These are phyloP conservation scores for Rhinolophus ferrumequinum DNA, from an alignment of 2,113 vertebrate species.

Conservation along the genomic window DNA sequence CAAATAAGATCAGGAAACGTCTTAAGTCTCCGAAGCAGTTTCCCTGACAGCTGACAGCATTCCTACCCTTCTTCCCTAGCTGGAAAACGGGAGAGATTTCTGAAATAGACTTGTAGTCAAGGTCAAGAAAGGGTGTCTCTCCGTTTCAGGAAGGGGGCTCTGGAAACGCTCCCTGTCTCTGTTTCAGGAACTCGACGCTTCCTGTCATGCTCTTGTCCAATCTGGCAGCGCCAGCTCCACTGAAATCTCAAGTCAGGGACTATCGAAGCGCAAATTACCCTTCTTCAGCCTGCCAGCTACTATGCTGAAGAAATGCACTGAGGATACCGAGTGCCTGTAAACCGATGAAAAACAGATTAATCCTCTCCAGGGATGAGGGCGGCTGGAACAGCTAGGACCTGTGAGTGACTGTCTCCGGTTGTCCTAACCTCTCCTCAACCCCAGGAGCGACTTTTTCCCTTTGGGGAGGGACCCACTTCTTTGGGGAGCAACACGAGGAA, in stretches of 20 bases:
- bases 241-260: not conserved
- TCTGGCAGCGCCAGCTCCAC: not conserved
- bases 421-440: not conserved
- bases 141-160: slow-evolving; percentile 36
- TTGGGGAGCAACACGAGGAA: not conserved
- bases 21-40: not conserved
- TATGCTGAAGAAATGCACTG: not conserved
- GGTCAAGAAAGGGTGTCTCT: slow-evolving; percentile 69
- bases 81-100: slow-evolving; percentile 19
- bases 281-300: slow-evolving; percentile 12
- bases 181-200: not conserved
- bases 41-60: slow-evolving; percentile 19
- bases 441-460: not conserved
- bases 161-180: slow-evolving; percentile 1
- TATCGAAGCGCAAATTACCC: not conserved
- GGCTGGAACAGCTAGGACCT: not conserved
- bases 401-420: slow-evolving; percentile 10
- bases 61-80: not conserved
- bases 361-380: not conserved
- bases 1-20: not conserved
- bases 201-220: not conserved
- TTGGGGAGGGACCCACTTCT: not conserved
- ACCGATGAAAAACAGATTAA: slow-evolving; percentile 38
- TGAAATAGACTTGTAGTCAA: slow-evolving; percentile 68
- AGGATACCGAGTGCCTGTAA: not conserved